Evolutionary conservation across 2,888 invertebrate species (phyloP), one percentile per base, ranked within the genome.

Genomic region (Pasiphila rectangulata): DNA sequence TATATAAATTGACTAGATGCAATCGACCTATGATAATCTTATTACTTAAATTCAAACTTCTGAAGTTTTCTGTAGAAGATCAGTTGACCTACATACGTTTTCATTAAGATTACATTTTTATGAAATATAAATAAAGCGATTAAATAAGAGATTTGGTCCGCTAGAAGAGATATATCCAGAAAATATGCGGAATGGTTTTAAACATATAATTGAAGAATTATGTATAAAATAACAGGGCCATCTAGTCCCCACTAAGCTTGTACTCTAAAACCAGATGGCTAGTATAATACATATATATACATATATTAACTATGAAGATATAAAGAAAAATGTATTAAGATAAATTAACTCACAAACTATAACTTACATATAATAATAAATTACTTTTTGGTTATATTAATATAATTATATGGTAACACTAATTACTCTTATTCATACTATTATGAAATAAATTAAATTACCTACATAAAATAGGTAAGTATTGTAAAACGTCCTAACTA

Each of bases 1-100:
- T 40, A 46, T 51, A 59, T 34, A 41, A 53, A 48, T 52, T 48
- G 46, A 57, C 62, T 49, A 49, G 49, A 49, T 44, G 32, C 15
- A 37, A 48, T 27, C 9, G 27, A 44, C 35, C 29, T 46, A 43
- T 32, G 23, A 34, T 15, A 32, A 23, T 24, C 7, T 7, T 7
- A 10, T 15, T 25, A 34, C 21, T 29, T 16, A 17, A 9, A 16
- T 16, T 29, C 4, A 1, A 15, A 16, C n/a, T 2, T 21, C 4
- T 6, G 7, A 21, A 5, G 2, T 6, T 21, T 21, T 21, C 4
- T 6, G 10, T 25, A 12, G 6, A 25, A 12, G 12, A 25, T 12
- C n/a, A n/a, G n/a, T n/a, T 6, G 25, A 12, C 12, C 25, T 25
- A 25, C 10, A 12, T 25, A 2, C 25, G 2, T 2, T 17, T 30